These are phyloP conservation scores for Vidua chalybeata DNA, from an alignment of 2,113 vertebrate species.

Conservation along the genomic window DNA sequence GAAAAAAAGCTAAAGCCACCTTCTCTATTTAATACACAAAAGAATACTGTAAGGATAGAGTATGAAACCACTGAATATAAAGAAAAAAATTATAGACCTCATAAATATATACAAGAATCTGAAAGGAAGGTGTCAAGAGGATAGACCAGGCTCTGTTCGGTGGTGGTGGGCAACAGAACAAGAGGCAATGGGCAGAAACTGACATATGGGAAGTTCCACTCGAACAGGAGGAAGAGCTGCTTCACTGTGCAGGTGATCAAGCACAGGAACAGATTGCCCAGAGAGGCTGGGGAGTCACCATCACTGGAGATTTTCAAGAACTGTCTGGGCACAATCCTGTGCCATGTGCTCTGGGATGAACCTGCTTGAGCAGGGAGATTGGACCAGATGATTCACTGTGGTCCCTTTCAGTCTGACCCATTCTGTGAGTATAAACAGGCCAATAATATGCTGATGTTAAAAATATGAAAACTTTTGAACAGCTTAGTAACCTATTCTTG, in stretches of 20 bases:
- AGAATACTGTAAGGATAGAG: neutral
- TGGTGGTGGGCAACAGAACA: neutral
- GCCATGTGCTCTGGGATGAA: neutral
- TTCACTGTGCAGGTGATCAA: neutral
- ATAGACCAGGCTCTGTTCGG: neutral
- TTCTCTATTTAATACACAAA: neutral
- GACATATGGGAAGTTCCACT: neutral
- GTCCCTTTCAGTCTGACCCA: neutral
- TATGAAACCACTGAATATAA: neutral
- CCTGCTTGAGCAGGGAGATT: neutral
- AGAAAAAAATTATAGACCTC: neutral
- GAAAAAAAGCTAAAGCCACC: neutral
- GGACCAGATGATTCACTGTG: neutral
- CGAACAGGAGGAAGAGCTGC: neutral
- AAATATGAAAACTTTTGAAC: neutral
- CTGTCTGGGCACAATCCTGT: too few species aligned
- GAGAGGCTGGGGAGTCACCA: rapidly evolving
- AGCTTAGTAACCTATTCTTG: neutral
- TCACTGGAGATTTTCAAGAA: neutral
- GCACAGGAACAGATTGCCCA: neutral
- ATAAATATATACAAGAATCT: neutral
- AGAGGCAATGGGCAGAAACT: neutral
- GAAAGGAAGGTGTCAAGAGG: neutral
- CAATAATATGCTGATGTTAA: neutral
- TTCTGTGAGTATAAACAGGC: neutral